These are phyloP conservation scores for Thera obeliscata DNA, from an alignment of 2,888 invertebrate genomes.

Conservation along the genomic window DNA sequence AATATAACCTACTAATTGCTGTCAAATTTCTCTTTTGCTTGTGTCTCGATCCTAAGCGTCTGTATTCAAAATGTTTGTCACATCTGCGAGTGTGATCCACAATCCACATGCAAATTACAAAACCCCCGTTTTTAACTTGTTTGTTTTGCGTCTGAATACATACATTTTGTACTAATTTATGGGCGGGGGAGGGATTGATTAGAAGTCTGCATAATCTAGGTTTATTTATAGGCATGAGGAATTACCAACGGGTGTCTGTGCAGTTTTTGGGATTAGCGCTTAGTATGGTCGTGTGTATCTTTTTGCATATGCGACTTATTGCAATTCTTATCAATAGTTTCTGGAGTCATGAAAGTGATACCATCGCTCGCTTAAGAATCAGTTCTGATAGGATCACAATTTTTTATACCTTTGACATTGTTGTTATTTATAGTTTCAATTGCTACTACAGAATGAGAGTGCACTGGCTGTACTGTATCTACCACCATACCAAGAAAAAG, in stretches of 20 bases:
- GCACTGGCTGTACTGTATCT: no score
- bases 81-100: constrained; percentile 65
- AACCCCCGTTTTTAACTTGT: constrained; percentile 75
- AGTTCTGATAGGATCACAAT: no score
- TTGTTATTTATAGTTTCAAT: not conserved
- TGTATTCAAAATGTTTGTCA: constrained; percentile 43
- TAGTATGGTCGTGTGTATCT: not conserved
- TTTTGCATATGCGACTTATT: not conserved
- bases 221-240: constrained; percentile 38
- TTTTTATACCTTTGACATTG: not conserved
- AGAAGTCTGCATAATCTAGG: constrained; percentile 42
- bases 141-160: constrained; percentile 71
- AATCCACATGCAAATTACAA: constrained; percentile 80
- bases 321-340: no score
- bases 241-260: constrained; percentile 9
- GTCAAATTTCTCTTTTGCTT: not conserved
- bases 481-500: no score
- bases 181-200: constrained; percentile 47
- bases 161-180: constrained; percentile 51
- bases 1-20: not conserved
- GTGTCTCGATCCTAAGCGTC: not conserved
- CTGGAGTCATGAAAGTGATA: no score
- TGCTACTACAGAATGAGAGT: no score
- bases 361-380: no score
- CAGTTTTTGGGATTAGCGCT: constrained; percentile 19